These are phyloP conservation scores for Drosophila arizonae DNA, from an alignment of 1,140 invertebrate genomes.

Conservation along the genomic window DNA sequence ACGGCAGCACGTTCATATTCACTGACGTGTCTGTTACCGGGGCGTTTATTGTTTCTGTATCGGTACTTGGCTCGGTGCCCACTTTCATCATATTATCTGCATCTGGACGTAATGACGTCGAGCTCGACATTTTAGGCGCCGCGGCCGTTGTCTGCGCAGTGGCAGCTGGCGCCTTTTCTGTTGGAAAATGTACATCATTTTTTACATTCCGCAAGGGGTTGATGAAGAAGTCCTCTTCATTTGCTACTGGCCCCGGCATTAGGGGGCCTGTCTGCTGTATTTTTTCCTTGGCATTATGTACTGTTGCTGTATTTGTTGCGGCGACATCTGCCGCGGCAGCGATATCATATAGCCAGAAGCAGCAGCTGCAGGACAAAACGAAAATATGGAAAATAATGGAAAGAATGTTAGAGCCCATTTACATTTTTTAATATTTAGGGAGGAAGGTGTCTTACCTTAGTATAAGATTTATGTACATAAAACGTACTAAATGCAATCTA, in stretches of 20 bases:
- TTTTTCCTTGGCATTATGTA: conserved; percentile 8
- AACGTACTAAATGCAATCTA: conserved; percentile 69
- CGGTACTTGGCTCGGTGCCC: conserved; percentile 54
- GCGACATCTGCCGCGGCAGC: conserved; percentile 62
- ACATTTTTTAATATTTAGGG: background rate
- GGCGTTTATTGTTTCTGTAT: conserved; percentile 25
- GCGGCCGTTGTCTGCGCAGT: background rate
- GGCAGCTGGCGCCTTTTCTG: conserved; percentile 3
- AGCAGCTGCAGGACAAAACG: conserved; percentile 52
- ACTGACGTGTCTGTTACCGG: conserved; percentile 66
- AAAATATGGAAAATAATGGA: conserved; percentile 2
- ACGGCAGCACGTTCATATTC: conserved; percentile 31
- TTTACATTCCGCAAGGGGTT: conserved; percentile 31
- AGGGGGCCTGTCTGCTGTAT: background rate
- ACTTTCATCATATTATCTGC: conserved; percentile 38
- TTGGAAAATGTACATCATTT: conserved; percentile 30
- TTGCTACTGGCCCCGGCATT: conserved; percentile 16
- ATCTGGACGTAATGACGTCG: conserved; percentile 13
- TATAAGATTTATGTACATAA: conserved; percentile 72
- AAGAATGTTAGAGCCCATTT: conserved; percentile 6
- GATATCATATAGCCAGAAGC: conserved; percentile 73
- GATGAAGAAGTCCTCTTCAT: conserved; percentile 8
- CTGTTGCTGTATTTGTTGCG: conserved; percentile 13
- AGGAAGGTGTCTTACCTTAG: conserved; percentile 49
- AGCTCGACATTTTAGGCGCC: background rate